Conservation (phyloP, 2,797 vertebrate genomes). For the Zonotrichia albicollis region DNA sequence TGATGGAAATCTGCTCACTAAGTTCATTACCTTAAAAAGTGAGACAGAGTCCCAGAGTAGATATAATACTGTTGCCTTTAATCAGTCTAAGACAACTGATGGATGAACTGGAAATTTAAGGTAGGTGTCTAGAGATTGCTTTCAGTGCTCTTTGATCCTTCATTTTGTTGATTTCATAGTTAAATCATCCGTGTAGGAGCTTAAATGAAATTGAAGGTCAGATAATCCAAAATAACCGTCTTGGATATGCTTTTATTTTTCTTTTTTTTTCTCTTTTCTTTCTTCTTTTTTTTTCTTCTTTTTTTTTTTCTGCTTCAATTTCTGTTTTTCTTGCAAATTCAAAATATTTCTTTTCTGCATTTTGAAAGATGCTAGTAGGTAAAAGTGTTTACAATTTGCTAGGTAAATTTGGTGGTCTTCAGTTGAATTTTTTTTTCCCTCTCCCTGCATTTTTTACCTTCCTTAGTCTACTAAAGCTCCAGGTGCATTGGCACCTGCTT, state of each 20-base stretch:
- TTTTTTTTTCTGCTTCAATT: not conserved
- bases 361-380: not conserved
- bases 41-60: not conserved
- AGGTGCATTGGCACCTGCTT: conserved; percentile 84
- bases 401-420: conserved; percentile 43
- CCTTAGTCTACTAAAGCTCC: conserved; percentile 90
- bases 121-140: not conserved
- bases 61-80: not conserved
- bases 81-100: not conserved
- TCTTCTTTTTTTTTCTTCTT: not conserved
- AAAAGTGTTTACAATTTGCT: not conserved
- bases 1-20: not conserved
- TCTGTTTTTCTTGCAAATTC: not conserved
- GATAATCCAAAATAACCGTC: not conserved
- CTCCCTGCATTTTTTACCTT: conserved; percentile 74
- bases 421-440: conserved; percentile 51
- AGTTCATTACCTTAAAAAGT: not conserved
- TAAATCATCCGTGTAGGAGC: not conserved
- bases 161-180: not conserved
- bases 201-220: not conserved
- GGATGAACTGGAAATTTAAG: not conserved
- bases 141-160: not conserved
- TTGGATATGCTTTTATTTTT: not conserved
- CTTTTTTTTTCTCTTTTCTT: no score
- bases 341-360: not conserved